Conservation (phyloP, 2,888 invertebrate genomes). For the Hirtodrosophila alboralis region DNA sequence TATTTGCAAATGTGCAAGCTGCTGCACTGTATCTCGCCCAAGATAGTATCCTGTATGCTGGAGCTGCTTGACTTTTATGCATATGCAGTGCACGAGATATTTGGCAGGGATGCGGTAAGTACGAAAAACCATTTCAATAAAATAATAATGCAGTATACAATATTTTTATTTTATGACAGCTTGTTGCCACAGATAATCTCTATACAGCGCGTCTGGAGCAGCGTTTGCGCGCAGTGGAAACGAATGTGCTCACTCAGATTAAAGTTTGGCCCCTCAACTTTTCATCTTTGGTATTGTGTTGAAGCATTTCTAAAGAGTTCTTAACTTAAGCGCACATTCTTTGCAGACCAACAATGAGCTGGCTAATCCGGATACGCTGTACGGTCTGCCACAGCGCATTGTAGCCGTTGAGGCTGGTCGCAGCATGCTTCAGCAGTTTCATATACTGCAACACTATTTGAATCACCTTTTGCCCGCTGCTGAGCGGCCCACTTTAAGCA, state of each 20-base stretch:
- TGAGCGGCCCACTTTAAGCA: slow-evolving; percentile 88
- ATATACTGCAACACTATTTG: slow-evolving; percentile 92
- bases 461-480: slow-evolving; percentile 92
- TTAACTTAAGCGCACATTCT: background rate
- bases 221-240: slow-evolving; percentile 91
- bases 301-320: background rate
- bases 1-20: slow-evolving; percentile 97
- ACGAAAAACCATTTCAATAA: too few species aligned
- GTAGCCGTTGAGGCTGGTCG: slow-evolving; percentile 97
- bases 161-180: slow-evolving; percentile 45
- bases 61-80: slow-evolving; percentile 97
- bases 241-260: slow-evolving; percentile 86
- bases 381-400: slow-evolving; percentile 93
- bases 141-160: too few species aligned
- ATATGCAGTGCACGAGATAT: slow-evolving; percentile 93
- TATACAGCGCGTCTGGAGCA: slow-evolving; percentile 87
- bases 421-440: slow-evolving; percentile 94
- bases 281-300: slow-evolving; percentile 79
- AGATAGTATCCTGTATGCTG: slow-evolving; percentile 95
- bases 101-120: slow-evolving; percentile 89
- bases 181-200: slow-evolving; percentile 86
- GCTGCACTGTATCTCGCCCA: slow-evolving; percentile 94
- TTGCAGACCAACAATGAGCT: slow-evolving; percentile 87
- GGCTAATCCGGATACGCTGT: slow-evolving; percentile 89
- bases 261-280: slow-evolving; percentile 84